Conservation (phyloP, 2,888 invertebrate species). For the Drosophila macrothrix region DNA sequence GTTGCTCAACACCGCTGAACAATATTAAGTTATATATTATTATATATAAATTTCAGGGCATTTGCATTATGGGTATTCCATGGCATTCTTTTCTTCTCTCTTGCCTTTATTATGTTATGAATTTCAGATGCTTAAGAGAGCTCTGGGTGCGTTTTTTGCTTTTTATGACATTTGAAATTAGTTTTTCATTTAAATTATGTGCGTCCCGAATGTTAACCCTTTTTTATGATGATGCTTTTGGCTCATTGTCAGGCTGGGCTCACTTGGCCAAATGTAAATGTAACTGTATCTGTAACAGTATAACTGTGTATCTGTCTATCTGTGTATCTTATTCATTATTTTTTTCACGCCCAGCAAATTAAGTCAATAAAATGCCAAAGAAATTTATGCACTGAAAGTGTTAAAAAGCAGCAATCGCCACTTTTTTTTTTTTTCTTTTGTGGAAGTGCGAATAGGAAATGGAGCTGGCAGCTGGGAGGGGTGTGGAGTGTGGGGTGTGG, state of each 20-base stretch:
- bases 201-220: conserved; percentile 50
- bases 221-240: conserved; percentile 38
- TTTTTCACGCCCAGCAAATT: conserved; percentile 74
- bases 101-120: conserved; percentile 12
- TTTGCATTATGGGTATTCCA: conserved; percentile 12
- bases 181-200: conserved; percentile 66
- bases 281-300: conserved; percentile 4
- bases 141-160: conserved; percentile 19
- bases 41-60: neutral
- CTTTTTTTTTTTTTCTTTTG: neutral
- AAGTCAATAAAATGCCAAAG: conserved; percentile 70
- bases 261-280: conserved; percentile 1
- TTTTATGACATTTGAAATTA: conserved; percentile 65
- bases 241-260: conserved; percentile 16
- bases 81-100: neutral
- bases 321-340: conserved; percentile 57
- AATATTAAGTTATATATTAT: neutral
- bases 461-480: neutral
- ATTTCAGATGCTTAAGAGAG: conserved; percentile 37
- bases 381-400: conserved; percentile 70
- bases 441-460: neutral
- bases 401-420: conserved; percentile 59
- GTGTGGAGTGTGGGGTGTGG: neutral
- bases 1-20: neutral
- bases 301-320: conserved; percentile 13